A percentile compares a stretch with the other conserved stretches of the same genome.
Conservation (phyloP, 2,888 invertebrate genomes). For the Hylaea fasciaria region DNA sequence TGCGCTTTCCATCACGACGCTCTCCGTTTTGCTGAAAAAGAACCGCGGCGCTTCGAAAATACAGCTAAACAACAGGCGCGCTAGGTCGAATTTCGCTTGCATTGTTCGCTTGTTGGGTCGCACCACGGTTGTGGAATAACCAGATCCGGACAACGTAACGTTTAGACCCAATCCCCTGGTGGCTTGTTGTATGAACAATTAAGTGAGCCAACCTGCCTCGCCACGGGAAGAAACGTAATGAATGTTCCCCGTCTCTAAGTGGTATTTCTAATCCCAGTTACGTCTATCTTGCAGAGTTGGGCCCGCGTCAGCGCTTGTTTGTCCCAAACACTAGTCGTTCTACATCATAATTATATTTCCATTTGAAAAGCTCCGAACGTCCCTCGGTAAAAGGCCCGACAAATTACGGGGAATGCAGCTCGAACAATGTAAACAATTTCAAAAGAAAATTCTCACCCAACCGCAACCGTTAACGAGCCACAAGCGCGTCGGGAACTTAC, state of each 20-base stretch:
- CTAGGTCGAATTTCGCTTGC: slow-evolving; percentile 68
- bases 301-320: slow-evolving; percentile 1
- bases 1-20: slow-evolving; percentile 76
- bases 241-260: slow-evolving; percentile 74
- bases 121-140: slow-evolving; percentile 72
- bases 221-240: slow-evolving; percentile 76
- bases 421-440: slow-evolving; percentile 55
- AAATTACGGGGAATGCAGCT: slow-evolving; percentile 46
- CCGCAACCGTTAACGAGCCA: slow-evolving; percentile 67
- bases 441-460: slow-evolving; percentile 72
- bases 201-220: slow-evolving; percentile 75
- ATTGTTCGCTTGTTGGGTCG: slow-evolving; percentile 55
- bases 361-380: slow-evolving; percentile 45
- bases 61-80: slow-evolving; percentile 57
- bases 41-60: slow-evolving; percentile 51
- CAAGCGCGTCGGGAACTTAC: slow-evolving; percentile 73
- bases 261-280: slow-evolving; percentile 10
- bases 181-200: slow-evolving; percentile 84
- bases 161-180: slow-evolving; percentile 80
- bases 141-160: slow-evolving; percentile 75
- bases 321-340: slow-evolving; percentile 21
- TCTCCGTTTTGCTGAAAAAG: slow-evolving; percentile 44
- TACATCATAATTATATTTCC: slow-evolving; percentile 39
- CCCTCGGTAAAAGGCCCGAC: slow-evolving; percentile 43
- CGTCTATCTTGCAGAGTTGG: slow-evolving; percentile 23